Evolutionary conservation across 2,888 invertebrate genomes (phyloP).

Genomic region (Poecilobothrus nobilitatus): DNA sequence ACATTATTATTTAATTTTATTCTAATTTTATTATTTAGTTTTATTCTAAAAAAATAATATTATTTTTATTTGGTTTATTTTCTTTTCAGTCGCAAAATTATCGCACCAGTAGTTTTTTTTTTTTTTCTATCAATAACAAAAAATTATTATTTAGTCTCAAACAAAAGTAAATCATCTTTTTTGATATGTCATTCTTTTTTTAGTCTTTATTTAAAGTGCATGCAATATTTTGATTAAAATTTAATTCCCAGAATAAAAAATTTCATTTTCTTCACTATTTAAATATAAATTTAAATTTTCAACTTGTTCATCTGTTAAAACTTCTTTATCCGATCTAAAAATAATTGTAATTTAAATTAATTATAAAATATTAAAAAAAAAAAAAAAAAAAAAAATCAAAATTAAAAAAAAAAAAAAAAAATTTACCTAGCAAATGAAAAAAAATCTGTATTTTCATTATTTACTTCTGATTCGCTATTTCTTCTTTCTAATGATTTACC

Average conservation of each 20-base stretch:
- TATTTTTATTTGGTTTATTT: too few species aligned
- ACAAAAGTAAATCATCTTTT: conserved; percentile 8
- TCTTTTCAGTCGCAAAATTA: too few species aligned
- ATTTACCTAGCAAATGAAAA: conserved; percentile 43
- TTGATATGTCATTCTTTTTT: conserved; percentile 28
- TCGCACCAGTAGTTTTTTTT: too few species aligned
- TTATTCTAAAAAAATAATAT: too few species aligned
- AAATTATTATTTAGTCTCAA: too few species aligned
- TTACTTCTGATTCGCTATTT: conserved; percentile 58
- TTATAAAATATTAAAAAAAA: not conserved
- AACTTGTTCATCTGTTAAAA: conserved; percentile 43
- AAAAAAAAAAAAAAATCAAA: conserved; percentile 17
- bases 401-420: conserved; percentile 2
- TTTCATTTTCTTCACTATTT: conserved; percentile 36
- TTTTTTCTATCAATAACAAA: too few species aligned
- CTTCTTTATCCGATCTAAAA: conserved; percentile 41
- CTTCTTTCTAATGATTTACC: conserved; percentile 62
- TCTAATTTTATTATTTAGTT: too few species aligned
- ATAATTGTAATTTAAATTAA: conserved; percentile 26
- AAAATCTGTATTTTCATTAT: conserved; percentile 41
- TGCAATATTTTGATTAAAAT: not conserved
- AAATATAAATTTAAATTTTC: conserved; percentile 37
- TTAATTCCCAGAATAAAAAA: conserved; percentile 13
- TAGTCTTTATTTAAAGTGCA: conserved; percentile 15
- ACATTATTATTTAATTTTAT: too few species aligned